Evolutionary conservation across 1,140 invertebrate genomes (phyloP), one percentile per base, ranked within the genome.

Genomic region (Antheraea pernyi): DNA sequence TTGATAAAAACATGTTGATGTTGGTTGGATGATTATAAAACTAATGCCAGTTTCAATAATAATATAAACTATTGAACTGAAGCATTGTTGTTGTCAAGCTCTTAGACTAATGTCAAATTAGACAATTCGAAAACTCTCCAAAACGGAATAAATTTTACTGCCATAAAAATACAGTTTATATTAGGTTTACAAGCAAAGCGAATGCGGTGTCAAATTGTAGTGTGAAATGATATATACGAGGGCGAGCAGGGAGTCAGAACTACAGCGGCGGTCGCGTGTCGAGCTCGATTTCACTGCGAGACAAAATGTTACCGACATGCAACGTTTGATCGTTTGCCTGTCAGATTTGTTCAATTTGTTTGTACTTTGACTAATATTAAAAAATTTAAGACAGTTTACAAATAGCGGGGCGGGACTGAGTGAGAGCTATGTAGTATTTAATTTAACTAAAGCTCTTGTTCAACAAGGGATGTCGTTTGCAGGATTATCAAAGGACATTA

Each of bases 151-250:
- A 73, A 69, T 79, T 71, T 69, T 79, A 79, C 36, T 0, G 0
- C 0, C 59, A 59, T 53, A 53, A 63, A 22, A 22, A 69, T 77
- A 77, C 46, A 78, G 81, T 80, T 72, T 53, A 74, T 67, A 73
- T 79, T 75, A 2, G 66, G 69, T 70, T 66, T 36, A 10, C 48
- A 11, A 13, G 62, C 65, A 70, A 73, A 10, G 78, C 78, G 76
- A 82, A 81, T 79, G 77, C 77, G 78, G 86, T 84, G 85, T 87
- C 75, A 83, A 84, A 80, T 82, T 76, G 78, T 86, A 86, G 85
- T 89, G 87, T 87, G 79, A 89, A 86, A 88, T 86, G 85, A 87
- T 86, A 86, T 89, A 89, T 87, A 30, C 82, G 81, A 76, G 72
- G 74, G 11, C 46, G 46, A 53, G 46, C 46, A n/a, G 46, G 11